Evolutionary conservation across 1,140 invertebrate genomes (phyloP).

Genomic region (Orchesella cincta): DNA sequence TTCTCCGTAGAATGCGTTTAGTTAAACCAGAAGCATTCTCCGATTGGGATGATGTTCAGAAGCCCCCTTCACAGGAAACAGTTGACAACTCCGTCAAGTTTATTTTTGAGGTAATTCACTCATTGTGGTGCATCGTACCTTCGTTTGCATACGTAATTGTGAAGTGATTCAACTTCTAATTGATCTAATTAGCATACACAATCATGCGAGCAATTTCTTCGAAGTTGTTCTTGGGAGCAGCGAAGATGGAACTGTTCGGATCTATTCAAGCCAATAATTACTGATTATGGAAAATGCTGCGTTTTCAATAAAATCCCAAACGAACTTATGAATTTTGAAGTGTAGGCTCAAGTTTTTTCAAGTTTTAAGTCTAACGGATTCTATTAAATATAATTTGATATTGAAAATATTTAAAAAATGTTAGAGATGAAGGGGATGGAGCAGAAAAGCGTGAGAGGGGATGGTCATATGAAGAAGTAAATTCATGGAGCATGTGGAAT

Average conservation of each 20-base stretch:
- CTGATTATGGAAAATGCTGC: constrained; percentile 78
- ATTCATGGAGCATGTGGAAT: background rate
- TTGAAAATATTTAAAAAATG: no score
- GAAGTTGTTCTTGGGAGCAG: background rate
- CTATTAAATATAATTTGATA: background rate
- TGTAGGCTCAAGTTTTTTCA: background rate
- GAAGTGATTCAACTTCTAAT: no score
- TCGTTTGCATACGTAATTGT: no score
- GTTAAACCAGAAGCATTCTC: background rate
- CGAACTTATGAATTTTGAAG: constrained; percentile 12
- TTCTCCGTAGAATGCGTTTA: background rate
- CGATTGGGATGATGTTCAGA: background rate
- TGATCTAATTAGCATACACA: background rate
- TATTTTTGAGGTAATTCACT: background rate
- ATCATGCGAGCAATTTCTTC: background rate
- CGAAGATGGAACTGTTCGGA: constrained; percentile 60
- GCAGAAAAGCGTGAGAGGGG: background rate
- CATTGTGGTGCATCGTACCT: background rate
- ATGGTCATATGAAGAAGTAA: constrained; percentile 1
- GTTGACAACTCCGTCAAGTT: background rate
- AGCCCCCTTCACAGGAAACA: background rate
- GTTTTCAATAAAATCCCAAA: constrained; percentile 65
- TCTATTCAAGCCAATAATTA: constrained; percentile 72
- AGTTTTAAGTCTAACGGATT: background rate
- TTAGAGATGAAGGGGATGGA: background rate